Base-by-base conservation (phyloP, 2,888 invertebrate species). In the Invenusta paracnida region DNA sequence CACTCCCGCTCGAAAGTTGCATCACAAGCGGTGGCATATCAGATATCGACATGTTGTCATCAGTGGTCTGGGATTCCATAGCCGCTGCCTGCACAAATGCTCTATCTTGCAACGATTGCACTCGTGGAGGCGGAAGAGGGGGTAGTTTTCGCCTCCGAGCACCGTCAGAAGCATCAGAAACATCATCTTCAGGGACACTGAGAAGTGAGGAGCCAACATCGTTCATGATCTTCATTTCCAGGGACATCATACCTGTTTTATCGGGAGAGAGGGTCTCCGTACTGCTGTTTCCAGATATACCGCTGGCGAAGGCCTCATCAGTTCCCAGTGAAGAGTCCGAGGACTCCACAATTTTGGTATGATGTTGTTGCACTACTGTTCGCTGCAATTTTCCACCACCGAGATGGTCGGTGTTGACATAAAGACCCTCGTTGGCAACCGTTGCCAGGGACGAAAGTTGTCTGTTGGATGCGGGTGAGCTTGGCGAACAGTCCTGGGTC, bases 281-380 rank as follows among this genome's bases (percentile, higher is more conserved):
- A 25, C 73, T 73, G 25, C 73, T 73, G 73, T 73, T 73, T 23
- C 73, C 73, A 5, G 73, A 73, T 23, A 73, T 23, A 23, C 73
- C 73, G 73, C 23, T 73, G 11, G 23, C 73, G 73, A 73, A 73
- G 73, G 73, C 73, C 73, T 73, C 73, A 23, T 73, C 73, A 13
- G 73, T 25, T 17, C 48, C 48, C 2, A n/a, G 23, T 2, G 73
- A 73, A 23, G 73, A 73, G 73, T 73, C 73, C 27, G 73, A n/a
- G n/a, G n/a, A n/a, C n/a, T n/a, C n/a, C n/a, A n/a, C n/a, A n/a
- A n/a, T n/a, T n/a, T n/a, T n/a, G n/a, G n/a, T n/a, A n/a, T n/a
- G n/a, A n/a, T n/a, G n/a, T n/a, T n/a, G n/a, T n/a, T n/a, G n/a
- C n/a, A n/a, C n/a, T n/a, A n/a, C n/a, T n/a, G n/a, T n/a, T n/a